Evolutionary conservation across 1,140 invertebrate genomes (phyloP).

Genomic region (Oncopeltus fasciatus): DNA sequence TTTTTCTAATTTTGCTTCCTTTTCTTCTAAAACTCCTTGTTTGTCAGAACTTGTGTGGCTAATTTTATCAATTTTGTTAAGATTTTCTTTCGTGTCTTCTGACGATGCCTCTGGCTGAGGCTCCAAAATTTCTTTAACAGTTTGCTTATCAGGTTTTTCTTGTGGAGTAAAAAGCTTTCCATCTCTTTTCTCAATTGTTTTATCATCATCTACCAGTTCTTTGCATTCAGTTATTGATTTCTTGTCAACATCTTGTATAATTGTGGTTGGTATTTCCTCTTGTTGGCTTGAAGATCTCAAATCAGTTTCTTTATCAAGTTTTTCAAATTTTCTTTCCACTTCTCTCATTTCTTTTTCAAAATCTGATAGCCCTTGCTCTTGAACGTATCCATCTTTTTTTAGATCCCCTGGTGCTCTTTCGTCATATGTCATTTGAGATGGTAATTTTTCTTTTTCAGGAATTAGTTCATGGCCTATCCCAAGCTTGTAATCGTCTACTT

Average conservation of each 20-base stretch:
- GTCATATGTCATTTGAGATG: not conserved
- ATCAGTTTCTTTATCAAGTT: too few species aligned
- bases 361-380: too few species aligned
- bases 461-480: too few species aligned
- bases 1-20: conserved; percentile 2
- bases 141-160: conserved; percentile 10
- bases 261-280: too few species aligned
- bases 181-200: conserved; percentile 16
- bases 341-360: too few species aligned
- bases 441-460: not conserved
- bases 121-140: conserved; percentile 22
- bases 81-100: conserved; percentile 26
- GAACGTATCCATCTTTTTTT: not conserved
- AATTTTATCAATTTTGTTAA: too few species aligned
- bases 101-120: too few species aligned
- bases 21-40: conserved; percentile 27
- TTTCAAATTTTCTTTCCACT: too few species aligned
- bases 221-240: too few species aligned
- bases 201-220: conserved; percentile 26
- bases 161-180: conserved; percentile 26
- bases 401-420: not conserved
- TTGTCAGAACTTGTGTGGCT: conserved; percentile 27
- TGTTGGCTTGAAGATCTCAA: too few species aligned
- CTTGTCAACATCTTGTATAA: too few species aligned
- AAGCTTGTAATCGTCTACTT: too few species aligned